phyloP scores from a whole-genome alignment of 1,140 invertebrate species.

The Penaeus vannamei region DNA sequence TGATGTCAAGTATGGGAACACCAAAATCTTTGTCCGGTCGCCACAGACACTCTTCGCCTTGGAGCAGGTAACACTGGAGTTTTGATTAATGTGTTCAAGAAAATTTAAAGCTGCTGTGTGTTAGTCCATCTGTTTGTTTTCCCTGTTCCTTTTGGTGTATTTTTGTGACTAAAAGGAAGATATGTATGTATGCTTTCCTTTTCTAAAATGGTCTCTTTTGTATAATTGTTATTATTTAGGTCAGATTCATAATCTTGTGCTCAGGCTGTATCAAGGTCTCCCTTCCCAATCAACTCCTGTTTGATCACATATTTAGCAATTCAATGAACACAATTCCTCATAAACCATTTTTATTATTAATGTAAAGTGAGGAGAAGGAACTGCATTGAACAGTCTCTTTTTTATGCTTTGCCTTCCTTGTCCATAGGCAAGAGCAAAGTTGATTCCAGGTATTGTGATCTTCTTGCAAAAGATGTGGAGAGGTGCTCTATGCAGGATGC shows the following conservation, averaged over 20 bases:
- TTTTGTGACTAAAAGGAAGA: too few species aligned
- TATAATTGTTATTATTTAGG: too few species aligned
- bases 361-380: not conserved
- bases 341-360: not conserved
- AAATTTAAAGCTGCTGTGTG: not conserved
- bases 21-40: conserved; percentile 94
- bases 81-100: not conserved
- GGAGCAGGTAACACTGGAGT: conserved; percentile 78
- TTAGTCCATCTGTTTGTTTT: too few species aligned
- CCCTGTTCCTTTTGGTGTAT: too few species aligned
- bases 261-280: too few species aligned
- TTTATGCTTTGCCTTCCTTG: conserved; percentile 9
- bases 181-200: too few species aligned
- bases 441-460: conserved; percentile 91
- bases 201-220: too few species aligned
- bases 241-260: too few species aligned
- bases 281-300: too few species aligned
- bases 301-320: too few species aligned
- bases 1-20: conserved; percentile 94
- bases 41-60: conserved; percentile 91
- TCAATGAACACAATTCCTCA: too few species aligned
- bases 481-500: conserved; percentile 83
- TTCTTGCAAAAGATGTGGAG: conserved; percentile 95
- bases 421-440: conserved; percentile 78
- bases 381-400: not conserved